Evolutionary conservation across 2,888 invertebrate genomes (phyloP).

Genomic region (Cyclophora albipunctata): DNA sequence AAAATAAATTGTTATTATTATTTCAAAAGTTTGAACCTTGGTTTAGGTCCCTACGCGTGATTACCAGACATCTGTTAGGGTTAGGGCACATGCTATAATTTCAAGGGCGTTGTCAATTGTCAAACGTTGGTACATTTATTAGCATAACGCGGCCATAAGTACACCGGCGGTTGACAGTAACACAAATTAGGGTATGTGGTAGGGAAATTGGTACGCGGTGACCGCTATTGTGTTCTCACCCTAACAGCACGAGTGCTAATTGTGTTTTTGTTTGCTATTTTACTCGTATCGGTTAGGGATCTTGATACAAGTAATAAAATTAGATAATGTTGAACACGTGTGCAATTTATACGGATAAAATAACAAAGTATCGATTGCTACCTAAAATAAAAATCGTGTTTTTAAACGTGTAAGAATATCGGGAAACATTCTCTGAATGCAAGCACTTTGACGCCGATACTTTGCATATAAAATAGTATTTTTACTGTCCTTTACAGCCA

Average conservation of each 20-base stretch:
- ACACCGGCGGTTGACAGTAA: slow-evolving; percentile 46
- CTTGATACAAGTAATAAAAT: slow-evolving; percentile 16
- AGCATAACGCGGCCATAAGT: slow-evolving; percentile 56
- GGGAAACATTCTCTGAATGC: too few relatives aligned
- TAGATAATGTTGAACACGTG: slow-evolving; percentile 1
- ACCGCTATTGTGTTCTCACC: slow-evolving; percentile 48
- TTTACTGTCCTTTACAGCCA: too few relatives aligned
- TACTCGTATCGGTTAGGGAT: slow-evolving; percentile 38
- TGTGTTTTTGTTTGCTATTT: slow-evolving; percentile 68
- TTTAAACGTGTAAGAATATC: too few relatives aligned
- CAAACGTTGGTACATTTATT: slow-evolving; percentile 38
- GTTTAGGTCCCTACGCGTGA: slow-evolving; percentile 2
- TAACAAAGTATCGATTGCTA: too few relatives aligned
- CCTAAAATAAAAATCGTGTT: too few relatives aligned
- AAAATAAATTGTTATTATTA: too few relatives aligned
- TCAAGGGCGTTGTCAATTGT: slow-evolving; percentile 27
- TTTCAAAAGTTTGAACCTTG: neutral
- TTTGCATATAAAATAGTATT: too few relatives aligned
- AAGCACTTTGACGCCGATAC: too few relatives aligned
- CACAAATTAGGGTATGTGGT: slow-evolving; percentile 64
- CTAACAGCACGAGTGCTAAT: slow-evolving; percentile 43
- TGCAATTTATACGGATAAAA: too few relatives aligned
- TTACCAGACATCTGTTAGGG: slow-evolving; percentile 5
- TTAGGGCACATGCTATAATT: slow-evolving; percentile 5
- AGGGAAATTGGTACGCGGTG: slow-evolving; percentile 24